Evolutionary conservation across 1,140 invertebrate genomes (phyloP), one percentile per base, ranked within the genome.

Genomic region (Coelopa frigida): DNA sequence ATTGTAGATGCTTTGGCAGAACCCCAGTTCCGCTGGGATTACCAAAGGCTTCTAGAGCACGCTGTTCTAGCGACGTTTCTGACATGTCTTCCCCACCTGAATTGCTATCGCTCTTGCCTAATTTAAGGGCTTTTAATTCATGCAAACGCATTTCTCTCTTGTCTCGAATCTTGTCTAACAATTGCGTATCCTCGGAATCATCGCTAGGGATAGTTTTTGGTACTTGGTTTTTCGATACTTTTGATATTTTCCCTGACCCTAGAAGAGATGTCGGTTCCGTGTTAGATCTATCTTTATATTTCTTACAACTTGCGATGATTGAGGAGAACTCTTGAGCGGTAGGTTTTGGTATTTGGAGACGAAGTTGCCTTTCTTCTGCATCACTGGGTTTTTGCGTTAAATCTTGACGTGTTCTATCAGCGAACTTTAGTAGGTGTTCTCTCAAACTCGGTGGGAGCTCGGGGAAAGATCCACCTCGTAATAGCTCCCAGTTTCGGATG

Each of bases 371-470:
- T 15, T 5, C 12, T 21, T 10, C 15, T 5, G 17, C 21, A 3
- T 31, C 6, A 39, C 12, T n/a, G n/a, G 36, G 44, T 0, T 55
- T n/a, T 29, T 59, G 53, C 20, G 48, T 38, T 0, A 62, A 38
- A 38, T 68, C 59, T 33, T 49, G 32, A 1, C 14, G 31, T 27
- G 42, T 44, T 20, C 62, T 54, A 11, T 56, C 40, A 1, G 48
- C 46, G 53, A 85, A 85, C 61, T 83, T 83, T n/a, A 76, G 53
- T 23, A 87, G 70, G 61, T 84, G 82, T 50, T 75, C 50, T 36
- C 68, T 55, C 21, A 85, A 41, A 0, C 72, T 55, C 24, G 73
- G 48, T 2, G 59, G 54, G 6, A 60, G 24, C 70, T 70, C 37
- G 10, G 83, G 57, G n/a, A 70, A 54, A 27, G 61, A 46, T 23